Evolutionary conservation across 1,140 invertebrate species (phyloP).

Genomic region (Drosophila burlai): DNA sequence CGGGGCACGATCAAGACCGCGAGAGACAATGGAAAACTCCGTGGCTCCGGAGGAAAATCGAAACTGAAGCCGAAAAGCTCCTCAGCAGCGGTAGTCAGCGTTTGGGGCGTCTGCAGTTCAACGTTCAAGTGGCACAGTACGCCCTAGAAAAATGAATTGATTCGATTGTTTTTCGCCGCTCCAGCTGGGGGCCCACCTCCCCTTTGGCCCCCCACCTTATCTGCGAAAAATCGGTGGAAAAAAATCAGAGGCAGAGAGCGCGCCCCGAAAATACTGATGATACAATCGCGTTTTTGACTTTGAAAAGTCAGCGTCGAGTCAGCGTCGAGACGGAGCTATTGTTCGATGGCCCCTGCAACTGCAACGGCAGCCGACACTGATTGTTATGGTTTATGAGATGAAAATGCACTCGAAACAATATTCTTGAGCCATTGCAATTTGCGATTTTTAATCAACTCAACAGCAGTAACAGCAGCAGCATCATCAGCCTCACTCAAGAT

Average conservation of each 20-base stretch:
- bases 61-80: conserved; percentile 17
- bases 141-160: conserved; percentile 85
- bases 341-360: conserved; percentile 60
- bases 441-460: conserved; percentile 52
- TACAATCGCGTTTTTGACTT: conserved; percentile 84
- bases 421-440: conserved; percentile 50
- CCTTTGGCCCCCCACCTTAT: conserved; percentile 35
- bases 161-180: conserved; percentile 76
- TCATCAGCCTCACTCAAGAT: conserved; percentile 28
- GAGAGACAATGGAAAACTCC: conserved; percentile 60
- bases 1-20: conserved; percentile 79
- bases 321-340: conserved; percentile 51
- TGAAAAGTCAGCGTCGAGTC: conserved; percentile 73
- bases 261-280: conserved; percentile 67
- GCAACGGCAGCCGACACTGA: conserved; percentile 46
- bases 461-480: background rate
- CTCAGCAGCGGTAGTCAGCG: conserved; percentile 74
- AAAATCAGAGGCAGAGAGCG: conserved; percentile 55
- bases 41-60: conserved; percentile 7
- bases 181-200: conserved; percentile 11
- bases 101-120: conserved; percentile 85
- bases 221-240: conserved; percentile 63
- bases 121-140: conserved; percentile 85
- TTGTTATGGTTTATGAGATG: conserved; percentile 74
- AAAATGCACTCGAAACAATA: conserved; percentile 76